Evolutionary conservation across 2,888 invertebrate genomes (phyloP), one percentile per base, ranked within the genome.

Genomic region (Agriotes lineatus): DNA sequence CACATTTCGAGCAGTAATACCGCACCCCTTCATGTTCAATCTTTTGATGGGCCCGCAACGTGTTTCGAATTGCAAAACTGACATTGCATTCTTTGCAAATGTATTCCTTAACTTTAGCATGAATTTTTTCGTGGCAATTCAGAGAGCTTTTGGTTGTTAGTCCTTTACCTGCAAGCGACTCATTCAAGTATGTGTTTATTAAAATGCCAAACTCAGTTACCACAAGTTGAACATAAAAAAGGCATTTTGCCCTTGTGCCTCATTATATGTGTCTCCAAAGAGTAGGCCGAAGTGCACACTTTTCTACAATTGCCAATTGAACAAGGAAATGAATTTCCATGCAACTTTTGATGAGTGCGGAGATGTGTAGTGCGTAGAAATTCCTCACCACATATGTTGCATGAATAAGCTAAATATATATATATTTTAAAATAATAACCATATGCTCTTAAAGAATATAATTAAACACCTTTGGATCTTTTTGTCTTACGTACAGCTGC

Each of bases 81-180:
- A 78, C 62, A 67, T 78, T 78, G 58, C 80, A 80, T 35, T 72
- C 22, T 9, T 77, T 69, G 67, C 80, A 80, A 1, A 60, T 58
- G 61, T 78, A 77, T 6, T 63, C 75, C 72, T 80, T 80, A 6
- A 76, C 67, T 42, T 69, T 72, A 1, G 72, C 61, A 60, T 80
- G 80, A 14, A 76, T 80, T 71, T 79, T 80, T 75, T 80, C 80
- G 60, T 80, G 80, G 37, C 77, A 77, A 3, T 72, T 76, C 63
- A 80, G 70, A 6, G 78, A 79, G 61, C 76, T 78, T 66, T 77
- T 78, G 9, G 78, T 78, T 9, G 72, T 70, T 45, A 80, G 80
- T 30, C 75, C 73, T 75, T 80, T 80, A 19, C 79, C 80, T 80
- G 62, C 59, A 71, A 75, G 39, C 50, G 9, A 65, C 20, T 59